Base-by-base conservation (phyloP, 2,113 vertebrate species). In the Nycticryphes semicollaris region DNA sequence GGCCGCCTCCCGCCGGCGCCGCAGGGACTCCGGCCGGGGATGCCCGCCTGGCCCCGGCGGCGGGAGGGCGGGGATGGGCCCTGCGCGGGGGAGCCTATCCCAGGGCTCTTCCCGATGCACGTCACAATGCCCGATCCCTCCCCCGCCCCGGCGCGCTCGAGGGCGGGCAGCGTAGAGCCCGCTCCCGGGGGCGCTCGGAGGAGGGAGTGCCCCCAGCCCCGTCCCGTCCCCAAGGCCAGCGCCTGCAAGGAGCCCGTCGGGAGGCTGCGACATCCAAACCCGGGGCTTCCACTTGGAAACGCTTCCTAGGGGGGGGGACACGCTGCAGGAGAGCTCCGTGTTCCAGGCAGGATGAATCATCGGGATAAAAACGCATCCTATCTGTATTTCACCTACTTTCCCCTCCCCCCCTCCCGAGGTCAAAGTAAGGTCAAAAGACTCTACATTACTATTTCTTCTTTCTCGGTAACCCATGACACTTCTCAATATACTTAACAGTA, bases 381-480 rank as follows among this genome's bases (percentile, higher is more conserved):
- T 69, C 80, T 51, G 18, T 79, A 18, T 43, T 56, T 50, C 50
- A 59, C 27, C 21, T 37, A 7, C 24, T 14, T 7, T 14, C 6
- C 22, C 16, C 14, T 9, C 30, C 5, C 4, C 4, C 4, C 11
- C 2, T 5, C 5, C 23, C 27, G 37, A 19, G 62, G 54, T 47
- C 63, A 93, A 93, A 95, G 64, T 45, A 74, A 60, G 77, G 87
- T 81, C 92, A 90, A 80, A 56, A 62, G 33, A 75, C 83, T 45
- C 50, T 25, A 75, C 79, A 82, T 62, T n/a, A 74, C 50, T 30
- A 48, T 68, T 60, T 76, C 72, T 91, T 67, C 37, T 64, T 20
- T 72, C 66, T 77, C 37, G 20, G 64, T 66, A 90, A 93, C 30
- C 39, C 31, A 11, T 47, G 67, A 12, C 57, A 63, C 41, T 62